Conservation (phyloP, 2,113 vertebrate species). For the Lamprotornis superbus region DNA sequence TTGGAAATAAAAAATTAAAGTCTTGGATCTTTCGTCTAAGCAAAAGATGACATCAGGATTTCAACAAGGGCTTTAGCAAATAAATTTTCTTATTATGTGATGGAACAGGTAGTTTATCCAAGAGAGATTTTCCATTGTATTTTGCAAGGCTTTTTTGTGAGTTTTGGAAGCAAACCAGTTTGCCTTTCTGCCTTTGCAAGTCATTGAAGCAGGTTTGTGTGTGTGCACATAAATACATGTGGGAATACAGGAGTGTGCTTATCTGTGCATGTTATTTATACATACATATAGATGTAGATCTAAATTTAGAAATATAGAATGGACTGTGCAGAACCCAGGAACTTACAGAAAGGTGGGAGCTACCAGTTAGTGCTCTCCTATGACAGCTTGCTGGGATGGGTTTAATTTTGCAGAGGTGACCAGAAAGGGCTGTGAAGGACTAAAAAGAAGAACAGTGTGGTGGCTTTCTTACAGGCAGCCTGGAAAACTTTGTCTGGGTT, state of each 20-base stretch:
- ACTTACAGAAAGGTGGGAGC: background rate
- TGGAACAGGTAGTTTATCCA: background rate
- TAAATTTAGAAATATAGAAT: background rate
- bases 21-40: background rate
- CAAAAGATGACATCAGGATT: background rate
- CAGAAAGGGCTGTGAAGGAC: background rate
- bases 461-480: background rate
- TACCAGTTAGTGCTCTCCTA: background rate
- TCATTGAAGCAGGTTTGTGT: background rate
- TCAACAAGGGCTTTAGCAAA: background rate
- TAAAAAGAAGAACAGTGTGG: rapidly evolving
- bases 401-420: background rate
- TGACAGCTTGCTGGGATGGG: background rate
- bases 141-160: background rate
- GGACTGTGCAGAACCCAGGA: background rate
- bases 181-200: background rate
- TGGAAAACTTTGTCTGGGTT: background rate
- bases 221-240: rapidly evolving
- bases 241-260: background rate
- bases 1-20: background rate
- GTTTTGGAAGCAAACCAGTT: background rate
- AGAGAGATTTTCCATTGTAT: background rate
- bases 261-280: background rate
- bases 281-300: rapidly evolving
- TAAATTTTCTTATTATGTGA: background rate